Evolutionary conservation across 2,113 vertebrate species (phyloP), one percentile per base, ranked within the genome.

Genomic region (Gopherus flavomarginatus): DNA sequence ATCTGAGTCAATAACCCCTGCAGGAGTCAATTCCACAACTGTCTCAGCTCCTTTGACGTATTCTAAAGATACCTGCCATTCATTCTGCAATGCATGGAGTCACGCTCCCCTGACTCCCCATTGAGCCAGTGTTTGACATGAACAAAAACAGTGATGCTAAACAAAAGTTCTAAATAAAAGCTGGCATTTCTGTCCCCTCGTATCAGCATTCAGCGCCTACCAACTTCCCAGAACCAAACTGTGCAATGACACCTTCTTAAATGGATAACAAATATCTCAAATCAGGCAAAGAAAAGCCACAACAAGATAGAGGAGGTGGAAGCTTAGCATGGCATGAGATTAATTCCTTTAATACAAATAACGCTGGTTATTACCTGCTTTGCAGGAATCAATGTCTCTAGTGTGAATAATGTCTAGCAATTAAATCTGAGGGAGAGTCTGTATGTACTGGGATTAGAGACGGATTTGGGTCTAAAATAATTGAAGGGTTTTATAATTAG

Each of bases 1-100:
- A 72, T 59, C 35, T 86, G 96, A 95, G 78, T 90, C 88, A 93
- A 87, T 54, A 86, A 83, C 35, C 92, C 93, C 10, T 69, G 86
- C 77, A 92, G 81, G 77, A 81, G 29, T 13, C 83, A 95, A 77
- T 42, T 44, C 75, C 42, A 17, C 1, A 4, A 75, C 62, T 53
- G 50, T 69, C 35, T 90, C 81, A 81, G 42, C 42, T 0, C 88
- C 89, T 94, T 94, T 88, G 85, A 85, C 27, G 8, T n/a, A 56
- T 78, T 97, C 92, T 95, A 93, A 97, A 92, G 93, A 88, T 27
- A 62, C 0, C 92, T 95, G 92, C 94, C 92, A 94, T 10, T 96
- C 96, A 77, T 49, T 88, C 62, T 49, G 13, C 38, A 89, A 77
- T 69, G 12, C 10, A 1, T 50, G 83, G 85, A 85, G 49, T 65